phyloP scores from a whole-genome alignment of 2,113 vertebrate species.

The Manacus vitellinus region DNA sequence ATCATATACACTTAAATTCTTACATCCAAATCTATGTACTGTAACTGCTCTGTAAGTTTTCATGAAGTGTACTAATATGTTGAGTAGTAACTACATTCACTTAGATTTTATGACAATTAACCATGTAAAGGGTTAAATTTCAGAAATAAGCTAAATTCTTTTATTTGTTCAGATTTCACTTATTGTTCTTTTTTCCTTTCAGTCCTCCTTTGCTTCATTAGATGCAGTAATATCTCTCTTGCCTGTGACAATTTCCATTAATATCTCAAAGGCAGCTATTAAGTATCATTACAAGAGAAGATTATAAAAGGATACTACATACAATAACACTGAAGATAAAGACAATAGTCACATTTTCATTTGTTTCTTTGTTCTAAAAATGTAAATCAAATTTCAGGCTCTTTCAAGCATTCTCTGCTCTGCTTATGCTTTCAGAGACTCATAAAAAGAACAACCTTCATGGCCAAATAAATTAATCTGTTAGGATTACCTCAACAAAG shows the following conservation, averaged over 20 bases:
- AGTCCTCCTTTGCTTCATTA: constrained; percentile 78
- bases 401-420: constrained; percentile 50
- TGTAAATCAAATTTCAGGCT: constrained; percentile 71
- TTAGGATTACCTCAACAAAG: constrained; percentile 64
- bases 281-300: constrained; percentile 81
- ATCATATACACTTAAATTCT: background rate
- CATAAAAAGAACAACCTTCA: constrained; percentile 45
- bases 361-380: constrained; percentile 80
- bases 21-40: background rate
- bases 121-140: constrained; percentile 71
- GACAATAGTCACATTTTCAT: constrained; percentile 80
- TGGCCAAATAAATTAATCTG: constrained; percentile 63
- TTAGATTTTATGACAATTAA: constrained; percentile 21
- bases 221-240: constrained; percentile 74
- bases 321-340: constrained; percentile 71
- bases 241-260: constrained; percentile 84
- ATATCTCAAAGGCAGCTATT: constrained; percentile 83
- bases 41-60: background rate
- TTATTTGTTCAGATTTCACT: constrained; percentile 72
- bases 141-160: constrained; percentile 68
- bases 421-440: constrained; percentile 46
- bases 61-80: background rate
- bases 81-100: background rate
- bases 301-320: constrained; percentile 73
- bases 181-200: constrained; percentile 72